phyloP scores from a whole-genome alignment of 2,113 vertebrate genomes.

The Petrocephalus zakoni region DNA sequence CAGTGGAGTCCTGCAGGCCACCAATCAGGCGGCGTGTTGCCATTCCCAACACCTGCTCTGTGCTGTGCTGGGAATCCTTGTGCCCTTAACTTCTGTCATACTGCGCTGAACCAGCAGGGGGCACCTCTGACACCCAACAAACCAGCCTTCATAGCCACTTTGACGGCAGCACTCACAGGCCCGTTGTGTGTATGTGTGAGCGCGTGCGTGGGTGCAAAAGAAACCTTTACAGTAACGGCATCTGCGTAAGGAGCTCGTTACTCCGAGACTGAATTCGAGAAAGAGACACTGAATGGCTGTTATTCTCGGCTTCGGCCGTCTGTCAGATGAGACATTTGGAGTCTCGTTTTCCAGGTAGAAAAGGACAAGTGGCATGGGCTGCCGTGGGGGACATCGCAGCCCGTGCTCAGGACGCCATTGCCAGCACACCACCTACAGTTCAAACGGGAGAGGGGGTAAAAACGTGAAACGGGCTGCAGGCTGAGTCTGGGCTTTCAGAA shows the following conservation, averaged over 20 bases:
- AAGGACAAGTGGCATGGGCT: constrained; percentile 17
- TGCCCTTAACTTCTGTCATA: constrained; percentile 62
- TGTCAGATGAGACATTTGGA: constrained; percentile 23
- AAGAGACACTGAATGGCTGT: constrained; percentile 42
- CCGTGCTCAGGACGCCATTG: constrained; percentile 24
- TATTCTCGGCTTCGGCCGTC: constrained; percentile 39
- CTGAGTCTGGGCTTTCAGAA: neutral
- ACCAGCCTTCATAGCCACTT: constrained; percentile 33
- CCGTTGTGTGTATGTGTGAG: constrained; percentile 46
- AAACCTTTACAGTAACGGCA: neutral
- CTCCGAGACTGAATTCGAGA: constrained; percentile 52
- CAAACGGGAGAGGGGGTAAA: neutral
- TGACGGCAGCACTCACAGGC: constrained; percentile 49
- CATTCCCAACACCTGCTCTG: constrained; percentile 51
- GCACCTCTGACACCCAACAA: constrained; percentile 29
- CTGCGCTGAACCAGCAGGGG: constrained; percentile 66
- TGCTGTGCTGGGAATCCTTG: constrained; percentile 59
- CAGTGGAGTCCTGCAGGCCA: constrained; percentile 83
- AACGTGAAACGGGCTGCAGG: neutral
- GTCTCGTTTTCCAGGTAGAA: constrained; percentile 10
- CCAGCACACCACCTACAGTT: neutral
- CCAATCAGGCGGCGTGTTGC: constrained; percentile 50
- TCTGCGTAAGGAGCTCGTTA: constrained; percentile 57
- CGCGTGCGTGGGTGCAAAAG: constrained; percentile 27
- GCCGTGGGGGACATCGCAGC: constrained; percentile 13